Percentiles rank a stretch among this genome's conserved stretches.
phyloP scores from a whole-genome alignment of 2,113 vertebrate species.

The Talpa occidentalis region DNA sequence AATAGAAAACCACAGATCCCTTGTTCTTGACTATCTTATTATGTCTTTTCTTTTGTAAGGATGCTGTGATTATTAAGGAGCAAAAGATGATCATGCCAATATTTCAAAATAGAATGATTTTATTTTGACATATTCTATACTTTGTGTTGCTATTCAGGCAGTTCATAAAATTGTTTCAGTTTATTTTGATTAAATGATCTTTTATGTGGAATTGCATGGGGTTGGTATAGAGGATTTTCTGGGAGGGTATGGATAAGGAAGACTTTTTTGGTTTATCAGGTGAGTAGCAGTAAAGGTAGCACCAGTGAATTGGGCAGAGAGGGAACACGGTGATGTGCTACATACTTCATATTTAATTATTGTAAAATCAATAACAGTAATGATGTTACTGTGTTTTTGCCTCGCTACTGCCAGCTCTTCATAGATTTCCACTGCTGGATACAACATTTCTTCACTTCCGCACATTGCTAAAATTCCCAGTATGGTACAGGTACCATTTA shows the following conservation, averaged over 20 bases:
- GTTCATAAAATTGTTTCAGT: neutral
- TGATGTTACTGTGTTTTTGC: neutral
- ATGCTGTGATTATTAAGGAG: neutral
- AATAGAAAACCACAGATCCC: neutral
- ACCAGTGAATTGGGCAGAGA: neutral
- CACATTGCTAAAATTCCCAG: neutral
- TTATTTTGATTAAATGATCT: neutral
- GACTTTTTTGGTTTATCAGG: neutral
- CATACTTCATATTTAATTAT: neutral
- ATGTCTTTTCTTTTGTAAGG: neutral
- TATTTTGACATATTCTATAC: neutral
- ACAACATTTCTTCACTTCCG: neutral
- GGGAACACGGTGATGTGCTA: neutral
- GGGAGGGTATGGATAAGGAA: neutral
- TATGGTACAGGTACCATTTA: neutral
- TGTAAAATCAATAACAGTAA: neutral
- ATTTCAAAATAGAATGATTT: neutral
- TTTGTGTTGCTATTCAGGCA: neutral
- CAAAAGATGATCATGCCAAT: neutral
- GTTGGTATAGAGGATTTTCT: neutral
- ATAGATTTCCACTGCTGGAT: neutral
- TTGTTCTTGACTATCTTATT: neutral
- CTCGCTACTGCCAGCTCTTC: neutral
- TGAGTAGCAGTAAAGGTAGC: neutral
- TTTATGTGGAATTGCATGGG: neutral